Evolutionary conservation across 2,113 vertebrate species (phyloP).

Genomic region (Mesoclemmys tuberculata): DNA sequence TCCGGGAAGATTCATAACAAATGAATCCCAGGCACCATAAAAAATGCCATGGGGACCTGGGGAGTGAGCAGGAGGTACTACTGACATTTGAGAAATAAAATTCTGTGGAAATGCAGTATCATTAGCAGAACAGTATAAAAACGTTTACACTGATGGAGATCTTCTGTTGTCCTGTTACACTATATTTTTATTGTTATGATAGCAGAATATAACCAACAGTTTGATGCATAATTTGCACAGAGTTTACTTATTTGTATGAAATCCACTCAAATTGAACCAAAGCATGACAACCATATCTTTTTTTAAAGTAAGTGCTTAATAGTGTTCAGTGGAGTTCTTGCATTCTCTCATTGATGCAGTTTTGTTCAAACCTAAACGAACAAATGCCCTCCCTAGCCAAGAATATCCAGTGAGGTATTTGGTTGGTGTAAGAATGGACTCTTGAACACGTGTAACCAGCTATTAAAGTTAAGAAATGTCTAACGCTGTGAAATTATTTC

Average conservation of each 20-base stretch:
- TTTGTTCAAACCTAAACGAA: neutral
- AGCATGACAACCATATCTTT: neutral
- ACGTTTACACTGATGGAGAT: neutral
- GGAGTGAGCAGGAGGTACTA: neutral
- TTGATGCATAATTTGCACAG: neutral
- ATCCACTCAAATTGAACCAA: neutral
- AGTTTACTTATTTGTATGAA: neutral
- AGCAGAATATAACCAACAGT: neutral
- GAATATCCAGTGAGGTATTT: neutral
- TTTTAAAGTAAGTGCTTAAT: neutral
- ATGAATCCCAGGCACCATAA: neutral
- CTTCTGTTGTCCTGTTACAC: neutral
- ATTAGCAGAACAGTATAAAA: neutral
- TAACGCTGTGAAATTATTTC: neutral
- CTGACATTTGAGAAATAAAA: conserved; percentile 17
- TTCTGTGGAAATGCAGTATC: neutral
- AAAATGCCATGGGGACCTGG: conserved; percentile 3
- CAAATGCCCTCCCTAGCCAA: neutral
- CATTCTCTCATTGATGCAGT: neutral
- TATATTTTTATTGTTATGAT: neutral
- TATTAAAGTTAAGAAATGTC: neutral
- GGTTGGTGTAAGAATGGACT: neutral
- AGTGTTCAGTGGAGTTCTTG: neutral
- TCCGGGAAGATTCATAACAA: neutral
- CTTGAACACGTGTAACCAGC: neutral